A percentile compares a stretch with the other conserved stretches of the same genome.
Conservation (phyloP, 2,888 invertebrate species). For the Orthonevra nobilis region DNA sequence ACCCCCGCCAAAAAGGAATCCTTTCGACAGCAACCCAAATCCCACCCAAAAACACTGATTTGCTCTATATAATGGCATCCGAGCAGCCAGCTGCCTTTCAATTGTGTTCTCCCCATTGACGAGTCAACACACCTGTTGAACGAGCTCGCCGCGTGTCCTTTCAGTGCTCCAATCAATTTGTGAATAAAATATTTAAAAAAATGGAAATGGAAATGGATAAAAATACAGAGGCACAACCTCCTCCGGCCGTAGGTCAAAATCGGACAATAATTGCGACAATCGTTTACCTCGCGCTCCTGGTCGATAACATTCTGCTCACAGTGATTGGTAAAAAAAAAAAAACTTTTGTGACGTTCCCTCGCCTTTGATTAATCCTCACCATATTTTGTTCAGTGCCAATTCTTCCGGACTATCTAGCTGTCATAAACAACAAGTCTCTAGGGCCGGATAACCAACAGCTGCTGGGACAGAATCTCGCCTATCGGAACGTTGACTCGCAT, state of each 20-base stretch:
- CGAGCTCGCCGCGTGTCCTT: conserved; percentile 36
- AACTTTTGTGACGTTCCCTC: too few relatives aligned
- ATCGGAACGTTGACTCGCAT: conserved; percentile 75
- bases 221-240: conserved; percentile 15
- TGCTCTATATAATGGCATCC: conserved; percentile 55
- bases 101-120: conserved; percentile 75
- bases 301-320: conserved; percentile 93
- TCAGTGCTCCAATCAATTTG: neutral
- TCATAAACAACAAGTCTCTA: conserved; percentile 80
- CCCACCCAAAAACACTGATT: conserved; percentile 38
- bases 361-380: too few relatives aligned
- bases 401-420: conserved; percentile 87
- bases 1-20: conserved; percentile 38
- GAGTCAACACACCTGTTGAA: conserved; percentile 79
- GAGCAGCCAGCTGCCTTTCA: conserved; percentile 75
- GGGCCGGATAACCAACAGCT: conserved; percentile 68
- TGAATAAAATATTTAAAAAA: neutral
- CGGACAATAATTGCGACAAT: conserved; percentile 81
- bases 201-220: conserved; percentile 24
- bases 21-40: conserved; percentile 1
- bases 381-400: conserved; percentile 86
- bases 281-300: conserved; percentile 88
- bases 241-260: conserved; percentile 65
- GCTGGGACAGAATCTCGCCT: conserved; percentile 75
- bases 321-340: conserved; percentile 93